Evolutionary conservation across 2,888 invertebrate genomes (phyloP), one percentile per base, ranked within the genome.

Genomic region (Rosalia funebris): DNA sequence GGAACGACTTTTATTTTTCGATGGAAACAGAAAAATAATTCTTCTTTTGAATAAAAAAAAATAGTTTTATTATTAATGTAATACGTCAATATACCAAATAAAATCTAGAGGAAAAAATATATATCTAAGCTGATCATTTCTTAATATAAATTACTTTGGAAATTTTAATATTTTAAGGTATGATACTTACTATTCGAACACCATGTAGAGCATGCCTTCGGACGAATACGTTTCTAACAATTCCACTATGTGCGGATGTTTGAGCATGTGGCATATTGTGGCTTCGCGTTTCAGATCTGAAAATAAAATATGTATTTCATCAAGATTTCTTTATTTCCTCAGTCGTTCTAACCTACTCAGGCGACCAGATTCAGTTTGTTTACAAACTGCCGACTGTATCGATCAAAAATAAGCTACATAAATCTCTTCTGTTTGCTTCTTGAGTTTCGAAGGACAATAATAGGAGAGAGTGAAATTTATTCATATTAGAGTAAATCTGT

Each of bases 191-290:
- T 93, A 96, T 88, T 98, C 98, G 83, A 98, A 98, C 68, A 98
- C 97, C 98, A 98, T 98, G 82, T 98, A 98, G 15, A 98, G 88
- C 94, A 97, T 96, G 75, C 97, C 97, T 83, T 98, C 98, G 2
- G 96, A 96, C 79, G 96, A 96, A 87, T 98, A 98, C 0, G 98
- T 98, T 84, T 99, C 98, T 73, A 98, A 85, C 55, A 99, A 87
- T 83, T 98, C 98, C 71, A 98, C 98, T 74, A 99, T 98, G 83
- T 98, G 98, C 2, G 96, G 96, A 84, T 99, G 98, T 82, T 98
- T 98, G 75, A 99, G 85, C 94, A 97, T 96, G 83, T 98, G 97
- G 82, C 98, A 98, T 88, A 96, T 95, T 83, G 95, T 97, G 52
- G 98, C 98, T 84, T 98, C 98, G 52, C 98, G 87, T 85, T 98